phyloP scores from a whole-genome alignment of 1,140 invertebrate species.

The Ctenoplectra terminalis region DNA sequence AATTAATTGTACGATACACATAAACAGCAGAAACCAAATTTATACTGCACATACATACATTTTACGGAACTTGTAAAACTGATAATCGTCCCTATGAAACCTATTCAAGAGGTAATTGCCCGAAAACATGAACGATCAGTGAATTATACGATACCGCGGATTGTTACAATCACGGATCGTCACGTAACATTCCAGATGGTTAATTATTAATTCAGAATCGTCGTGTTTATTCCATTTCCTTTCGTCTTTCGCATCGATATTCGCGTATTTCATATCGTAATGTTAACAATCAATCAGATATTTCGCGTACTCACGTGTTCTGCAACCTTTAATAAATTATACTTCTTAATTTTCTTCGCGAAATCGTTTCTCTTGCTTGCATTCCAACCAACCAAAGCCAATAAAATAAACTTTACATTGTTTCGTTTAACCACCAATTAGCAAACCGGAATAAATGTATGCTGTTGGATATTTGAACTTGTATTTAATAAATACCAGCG shows the following conservation, averaged over 20 bases:
- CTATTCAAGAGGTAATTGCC: not conserved
- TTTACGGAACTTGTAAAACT: not conserved
- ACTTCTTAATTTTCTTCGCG: not conserved
- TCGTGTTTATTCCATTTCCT: slow-evolving; percentile 1
- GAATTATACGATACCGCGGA: not conserved
- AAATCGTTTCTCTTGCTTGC: not conserved
- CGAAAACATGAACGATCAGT: not conserved
- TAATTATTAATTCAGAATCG: not conserved
- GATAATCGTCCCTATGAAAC: not conserved
- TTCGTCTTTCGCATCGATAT: not conserved
- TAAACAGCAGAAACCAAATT: not conserved
- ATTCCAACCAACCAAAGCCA: not conserved
- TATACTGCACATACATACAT: not conserved
- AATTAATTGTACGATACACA: not conserved
- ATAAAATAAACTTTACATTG: not conserved
- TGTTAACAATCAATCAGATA: not conserved
- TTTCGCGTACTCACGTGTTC: not conserved
- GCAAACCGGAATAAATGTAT: not conserved
- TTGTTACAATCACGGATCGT: not conserved
- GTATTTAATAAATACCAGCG: not conserved
- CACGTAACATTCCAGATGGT: not conserved
- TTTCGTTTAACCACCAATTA: not conserved
- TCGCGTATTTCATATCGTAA: not conserved
- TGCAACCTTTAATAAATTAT: not conserved
- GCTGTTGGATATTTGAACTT: not conserved